Evolutionary conservation across 2,888 invertebrate genomes (phyloP), one percentile per base, ranked within the genome.

Genomic region (Chelonus formosanus): DNA sequence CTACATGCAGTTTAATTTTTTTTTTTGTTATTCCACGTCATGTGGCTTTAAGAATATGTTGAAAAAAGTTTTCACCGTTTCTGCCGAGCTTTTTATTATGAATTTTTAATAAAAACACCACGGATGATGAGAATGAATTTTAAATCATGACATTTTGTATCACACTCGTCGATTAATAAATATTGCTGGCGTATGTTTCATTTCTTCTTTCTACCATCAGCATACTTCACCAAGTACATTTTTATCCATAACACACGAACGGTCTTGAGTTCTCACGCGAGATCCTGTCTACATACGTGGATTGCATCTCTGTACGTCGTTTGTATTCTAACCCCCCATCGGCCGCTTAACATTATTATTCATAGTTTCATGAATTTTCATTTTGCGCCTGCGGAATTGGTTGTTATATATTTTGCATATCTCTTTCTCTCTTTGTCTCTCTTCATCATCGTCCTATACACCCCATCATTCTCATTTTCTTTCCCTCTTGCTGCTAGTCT

Each of bases 361-460:
- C 79, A 80, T 80, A 76, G 75, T 78, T 77, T 77, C 80, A 79
- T 81, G 80, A 80, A 82, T 82, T 82, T 80, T 80, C 76, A 78
- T 78, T 59, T 63, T 68, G 63, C 67, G 50, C 62, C 65, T 61
- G 68, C 63, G 70, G 71, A 73, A 79, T 78, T 78, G 76, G 73
- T 78, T 76, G 77, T 77, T 77, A 75, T 67, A 40, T 40, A 69
- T 72, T 67, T 36, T 68, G 67, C 57, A 48, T 59, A 59, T 54
- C 53, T 32, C 44, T 32, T 10, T 32, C 31, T 36, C 47, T 56
- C 63, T 53, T 43, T 6, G 48, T 35, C 53, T 50, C 62, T 60
- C 45, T 67, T 61, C 47, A 34, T 47, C 8, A 34, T 8, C 47
- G 20, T 10, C 43, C 57, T 5, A 48, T 40, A 36, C 57, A 5